A percentile compares a stretch with the other conserved stretches of the same genome.
phyloP scores from a whole-genome alignment of 2,797 vertebrate species.

The Apogon talboti region DNA sequence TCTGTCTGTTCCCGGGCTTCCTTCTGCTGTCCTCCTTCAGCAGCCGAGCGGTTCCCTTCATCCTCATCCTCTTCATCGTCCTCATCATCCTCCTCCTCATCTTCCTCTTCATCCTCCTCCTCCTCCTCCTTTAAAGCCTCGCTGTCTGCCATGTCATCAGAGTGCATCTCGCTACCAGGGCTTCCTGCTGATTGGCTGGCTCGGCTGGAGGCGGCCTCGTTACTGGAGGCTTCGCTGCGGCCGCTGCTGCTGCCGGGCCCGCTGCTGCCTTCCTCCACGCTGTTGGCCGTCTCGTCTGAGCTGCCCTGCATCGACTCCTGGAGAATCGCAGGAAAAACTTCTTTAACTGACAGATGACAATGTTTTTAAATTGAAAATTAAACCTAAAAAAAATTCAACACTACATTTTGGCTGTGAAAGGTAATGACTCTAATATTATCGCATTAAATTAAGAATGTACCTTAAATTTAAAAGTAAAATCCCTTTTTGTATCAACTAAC shows the following conservation, averaged over 20 bases:
- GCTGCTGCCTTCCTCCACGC: constrained; percentile 97
- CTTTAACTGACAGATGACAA: not conserved
- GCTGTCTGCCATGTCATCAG: constrained; percentile 96
- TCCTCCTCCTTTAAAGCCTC: constrained; percentile 96
- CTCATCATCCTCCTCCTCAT: constrained; percentile 92
- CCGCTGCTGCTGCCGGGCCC: constrained; percentile 96
- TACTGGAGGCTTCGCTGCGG: constrained; percentile 95
- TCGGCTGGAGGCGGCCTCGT: constrained; percentile 94
- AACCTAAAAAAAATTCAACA: not conserved
- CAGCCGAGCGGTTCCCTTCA: constrained; percentile 67
- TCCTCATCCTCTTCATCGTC: constrained; percentile 74
- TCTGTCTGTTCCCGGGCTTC: constrained; percentile 84
- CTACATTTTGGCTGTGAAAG: too few relatives aligned
- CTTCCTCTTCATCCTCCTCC: constrained; percentile 91
- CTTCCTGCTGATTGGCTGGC: constrained; percentile 97
- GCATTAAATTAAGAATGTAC: too few relatives aligned
- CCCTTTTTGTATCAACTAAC: too few relatives aligned
- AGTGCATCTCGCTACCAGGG: constrained; percentile 95
- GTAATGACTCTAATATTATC: too few relatives aligned
- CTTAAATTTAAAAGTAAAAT: too few relatives aligned
- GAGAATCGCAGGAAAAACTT: not conserved
- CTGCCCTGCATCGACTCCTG: constrained; percentile 99
- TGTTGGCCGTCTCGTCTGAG: constrained; percentile 98
- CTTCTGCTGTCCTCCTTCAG: constrained; percentile 85
- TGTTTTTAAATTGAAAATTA: not conserved